phyloP scores from a whole-genome alignment of 2,888 invertebrate species.

The Acleris holmiana region DNA sequence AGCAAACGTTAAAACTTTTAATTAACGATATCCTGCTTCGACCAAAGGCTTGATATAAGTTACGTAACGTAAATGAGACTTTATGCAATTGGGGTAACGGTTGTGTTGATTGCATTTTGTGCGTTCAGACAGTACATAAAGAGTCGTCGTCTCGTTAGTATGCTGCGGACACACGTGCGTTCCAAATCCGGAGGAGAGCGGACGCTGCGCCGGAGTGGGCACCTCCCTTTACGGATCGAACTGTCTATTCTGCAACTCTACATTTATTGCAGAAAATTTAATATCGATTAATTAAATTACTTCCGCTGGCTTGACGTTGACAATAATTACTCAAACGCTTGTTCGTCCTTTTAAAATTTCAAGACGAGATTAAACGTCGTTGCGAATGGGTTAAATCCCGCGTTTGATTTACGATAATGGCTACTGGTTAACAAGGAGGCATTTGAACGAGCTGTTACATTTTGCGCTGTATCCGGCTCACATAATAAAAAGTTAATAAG shows the following conservation, averaged over 20 bases:
- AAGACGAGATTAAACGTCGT: slow-evolving; percentile 28
- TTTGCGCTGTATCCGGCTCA: slow-evolving; percentile 15
- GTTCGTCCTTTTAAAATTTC: background rate
- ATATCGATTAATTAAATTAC: slow-evolving; percentile 17
- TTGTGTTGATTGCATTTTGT: slow-evolving; percentile 25
- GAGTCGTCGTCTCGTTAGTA: slow-evolving; percentile 49
- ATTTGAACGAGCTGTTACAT: slow-evolving; percentile 8
- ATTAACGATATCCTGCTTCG: slow-evolving; percentile 33
- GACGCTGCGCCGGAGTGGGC: slow-evolving; percentile 13
- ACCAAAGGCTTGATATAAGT: slow-evolving; percentile 6
- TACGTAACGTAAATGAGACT: slow-evolving; percentile 22
- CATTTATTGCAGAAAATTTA: slow-evolving; percentile 22
- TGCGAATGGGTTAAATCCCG: slow-evolving; percentile 15
- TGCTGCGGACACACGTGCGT: slow-evolving; percentile 49
- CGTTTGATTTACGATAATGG: slow-evolving; percentile 24
- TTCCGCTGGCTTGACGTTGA: slow-evolving; percentile 17
- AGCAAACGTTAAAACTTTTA: slow-evolving; percentile 25
- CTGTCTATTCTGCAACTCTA: slow-evolving; percentile 31
- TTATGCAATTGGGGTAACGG: slow-evolving; percentile 32
- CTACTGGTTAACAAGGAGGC: slow-evolving; percentile 5
- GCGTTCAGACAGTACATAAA: slow-evolving; percentile 18
- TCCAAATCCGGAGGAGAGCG: slow-evolving; percentile 55
- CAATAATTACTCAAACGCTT: background rate
- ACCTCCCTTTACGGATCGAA: slow-evolving; percentile 20
- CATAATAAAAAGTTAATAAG: background rate